A percentile compares a stretch with the other conserved stretches of the same genome.
phyloP scores from a whole-genome alignment of 1,140 invertebrate genomes.

The Hyposmocoma kahamanoa region DNA sequence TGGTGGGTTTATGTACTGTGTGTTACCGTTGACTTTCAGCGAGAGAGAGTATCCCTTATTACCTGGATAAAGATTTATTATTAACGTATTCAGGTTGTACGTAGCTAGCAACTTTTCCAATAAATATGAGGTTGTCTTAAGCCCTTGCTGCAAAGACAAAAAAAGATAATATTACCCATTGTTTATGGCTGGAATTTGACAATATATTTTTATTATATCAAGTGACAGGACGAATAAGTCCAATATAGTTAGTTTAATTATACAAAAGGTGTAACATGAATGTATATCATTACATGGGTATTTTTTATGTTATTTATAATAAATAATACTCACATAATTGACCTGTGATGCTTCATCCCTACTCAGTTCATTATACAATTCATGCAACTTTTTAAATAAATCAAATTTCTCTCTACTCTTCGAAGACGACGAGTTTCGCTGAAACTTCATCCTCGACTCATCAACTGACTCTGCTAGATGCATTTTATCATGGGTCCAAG shows the following conservation, averaged over 20 bases:
- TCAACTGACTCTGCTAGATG: slow-evolving; percentile 63
- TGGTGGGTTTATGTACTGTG: slow-evolving; percentile 53
- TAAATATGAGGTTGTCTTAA: slow-evolving; percentile 84
- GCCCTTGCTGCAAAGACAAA: slow-evolving; percentile 74
- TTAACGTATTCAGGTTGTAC: slow-evolving; percentile 90
- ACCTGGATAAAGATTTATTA: slow-evolving; percentile 92
- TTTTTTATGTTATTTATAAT: not conserved
- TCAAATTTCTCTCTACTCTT: slow-evolving; percentile 71
- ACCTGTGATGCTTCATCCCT: slow-evolving; percentile 63
- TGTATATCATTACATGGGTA: not conserved
- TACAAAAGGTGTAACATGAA: slow-evolving; percentile 7
- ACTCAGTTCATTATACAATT: slow-evolving; percentile 72
- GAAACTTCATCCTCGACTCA: slow-evolving; percentile 64
- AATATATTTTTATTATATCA: no score
- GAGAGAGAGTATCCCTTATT: slow-evolving; percentile 94
- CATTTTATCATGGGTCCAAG: slow-evolving; percentile 69
- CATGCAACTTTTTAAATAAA: slow-evolving; percentile 76
- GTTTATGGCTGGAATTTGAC: no score
- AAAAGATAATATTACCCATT: slow-evolving; percentile 4
- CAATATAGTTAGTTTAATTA: not conserved
- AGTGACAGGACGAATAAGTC: no score
- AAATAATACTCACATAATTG: slow-evolving; percentile 59
- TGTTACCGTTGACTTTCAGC: slow-evolving; percentile 77
- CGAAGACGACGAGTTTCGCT: slow-evolving; percentile 48
- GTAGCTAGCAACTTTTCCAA: slow-evolving; percentile 88